Base-by-base conservation (phyloP, 92 coral and sea anemone genomes). In the Siderastrea siderea region DNA sequence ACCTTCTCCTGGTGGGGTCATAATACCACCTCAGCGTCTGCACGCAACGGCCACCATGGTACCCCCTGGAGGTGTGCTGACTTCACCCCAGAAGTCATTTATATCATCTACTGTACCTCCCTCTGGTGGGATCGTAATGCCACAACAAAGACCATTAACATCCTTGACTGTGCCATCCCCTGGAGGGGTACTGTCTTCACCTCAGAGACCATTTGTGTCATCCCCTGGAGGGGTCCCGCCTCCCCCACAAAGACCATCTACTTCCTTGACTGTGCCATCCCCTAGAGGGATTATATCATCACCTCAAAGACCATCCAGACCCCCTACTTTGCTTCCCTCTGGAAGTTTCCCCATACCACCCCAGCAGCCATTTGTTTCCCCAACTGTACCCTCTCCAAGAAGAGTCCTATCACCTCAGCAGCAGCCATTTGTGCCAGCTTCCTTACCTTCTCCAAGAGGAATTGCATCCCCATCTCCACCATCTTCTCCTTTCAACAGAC, bases 391-490 rank as follows among this genome's bases (percentile, higher is more conserved):
- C 12, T 46, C 19, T 1, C 81, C 58, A 3, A 73, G 58, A 2
- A 14, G 77, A 5, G 43, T 73, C 65, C 51, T 13, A 46, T 38
- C 67, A 44, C 66, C 68, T n/a, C 51, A 47, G 1, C 67, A 43
- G 80, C 80, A 48, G 45, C 44, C 70, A 59, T 15, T 64, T 11
- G 62, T 54, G 38, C 15, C 66, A 11, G 7, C 51, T 52, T 6
- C 53, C 44, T 1, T 68, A 55, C 50, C 16, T 60, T 26, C 70
- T 48, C 70, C 85, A 1, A 11, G 11, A 10, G 46, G 77, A 54
- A 45, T 68, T 38, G 43, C 80, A 49, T 7, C 87, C 16, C 80
- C 86, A 53, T 15, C 14, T 7, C 78, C 44, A 53, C 68, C 15
- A 9, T 19, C 43, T 10, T 12, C 58, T 73, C 62, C 55, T 19